Evolutionary conservation across 2,797 vertebrate species (phyloP).

Genomic region (Saxicola maurus): DNA sequence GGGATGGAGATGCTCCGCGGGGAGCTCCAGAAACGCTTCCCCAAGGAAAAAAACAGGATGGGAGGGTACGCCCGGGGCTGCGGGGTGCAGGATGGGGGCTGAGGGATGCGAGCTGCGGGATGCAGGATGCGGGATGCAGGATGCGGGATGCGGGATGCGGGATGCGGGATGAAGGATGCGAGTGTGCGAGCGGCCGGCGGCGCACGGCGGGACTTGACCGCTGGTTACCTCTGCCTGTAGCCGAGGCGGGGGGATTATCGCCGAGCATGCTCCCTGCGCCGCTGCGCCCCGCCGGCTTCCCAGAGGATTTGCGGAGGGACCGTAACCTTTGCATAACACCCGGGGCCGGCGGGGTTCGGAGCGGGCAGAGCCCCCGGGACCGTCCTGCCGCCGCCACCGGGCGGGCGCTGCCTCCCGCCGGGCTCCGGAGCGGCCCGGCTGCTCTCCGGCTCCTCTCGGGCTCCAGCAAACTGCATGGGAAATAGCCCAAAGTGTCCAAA

Average conservation of each 20-base stretch:
- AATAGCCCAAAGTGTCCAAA: background rate
- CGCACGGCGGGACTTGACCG: conserved; percentile 67
- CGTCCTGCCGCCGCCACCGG: background rate
- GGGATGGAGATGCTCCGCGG: background rate
- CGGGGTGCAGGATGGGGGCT: too few species aligned
- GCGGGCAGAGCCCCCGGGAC: background rate
- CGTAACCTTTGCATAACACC: conserved; percentile 52
- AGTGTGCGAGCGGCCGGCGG: conserved; percentile 31
- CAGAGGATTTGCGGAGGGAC: conserved; percentile 51
- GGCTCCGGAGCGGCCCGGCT: background rate
- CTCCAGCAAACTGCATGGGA: accelerated
- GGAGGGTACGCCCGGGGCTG: too few species aligned
- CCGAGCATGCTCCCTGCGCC: conserved; percentile 71
- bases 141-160: background rate
- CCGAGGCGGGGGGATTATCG: conserved; percentile 31
- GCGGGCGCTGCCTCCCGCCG: background rate
- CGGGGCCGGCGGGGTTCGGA: background rate
- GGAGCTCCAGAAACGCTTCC: background rate
- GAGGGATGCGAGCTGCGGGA: accelerated
- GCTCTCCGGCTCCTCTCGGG: background rate
- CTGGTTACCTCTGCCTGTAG: conserved; percentile 73
- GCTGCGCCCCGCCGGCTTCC: conserved; percentile 62
- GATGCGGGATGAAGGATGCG: background rate
- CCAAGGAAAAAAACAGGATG: background rate
- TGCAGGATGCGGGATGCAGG: accelerated